These are phyloP conservation scores for Uria aalge DNA, from an alignment of 2,113 vertebrate species.

Conservation along the genomic window DNA sequence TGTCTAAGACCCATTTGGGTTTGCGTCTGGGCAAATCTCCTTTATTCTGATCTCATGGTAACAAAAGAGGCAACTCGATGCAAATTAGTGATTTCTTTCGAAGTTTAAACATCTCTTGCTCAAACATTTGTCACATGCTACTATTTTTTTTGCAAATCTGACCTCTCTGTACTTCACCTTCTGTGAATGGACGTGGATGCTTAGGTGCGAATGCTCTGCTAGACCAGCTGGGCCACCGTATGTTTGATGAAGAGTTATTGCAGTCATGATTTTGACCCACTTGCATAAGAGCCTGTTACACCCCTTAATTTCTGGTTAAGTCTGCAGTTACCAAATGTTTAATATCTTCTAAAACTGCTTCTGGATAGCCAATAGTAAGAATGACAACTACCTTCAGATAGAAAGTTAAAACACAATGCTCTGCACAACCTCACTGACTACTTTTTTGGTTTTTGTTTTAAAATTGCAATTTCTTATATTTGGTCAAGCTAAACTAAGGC, in stretches of 20 bases:
- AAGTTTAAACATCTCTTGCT: background rate
- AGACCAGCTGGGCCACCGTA: background rate
- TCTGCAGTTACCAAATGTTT: background rate
- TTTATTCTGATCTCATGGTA: background rate
- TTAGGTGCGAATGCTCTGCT: background rate
- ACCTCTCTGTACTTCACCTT: background rate
- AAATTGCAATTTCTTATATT: background rate
- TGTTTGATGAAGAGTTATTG: background rate
- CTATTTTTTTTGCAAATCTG: background rate
- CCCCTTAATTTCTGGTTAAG: background rate
- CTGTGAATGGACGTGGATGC: background rate
- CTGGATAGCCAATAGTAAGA: background rate
- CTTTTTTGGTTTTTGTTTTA: background rate
- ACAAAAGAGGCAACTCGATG: background rate
- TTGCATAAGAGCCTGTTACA: background rate
- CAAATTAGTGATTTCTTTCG: background rate
- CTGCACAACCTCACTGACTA: background rate
- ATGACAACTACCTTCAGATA: background rate
- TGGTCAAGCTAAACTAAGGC: background rate
- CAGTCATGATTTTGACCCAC: background rate
- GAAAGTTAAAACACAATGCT: background rate
- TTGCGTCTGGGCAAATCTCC: background rate
- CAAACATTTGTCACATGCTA: background rate
- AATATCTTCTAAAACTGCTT: background rate
- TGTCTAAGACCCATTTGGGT: background rate